Conservation (phyloP, 2,797 vertebrate species). For the Erpetoichthys calabaricus region DNA sequence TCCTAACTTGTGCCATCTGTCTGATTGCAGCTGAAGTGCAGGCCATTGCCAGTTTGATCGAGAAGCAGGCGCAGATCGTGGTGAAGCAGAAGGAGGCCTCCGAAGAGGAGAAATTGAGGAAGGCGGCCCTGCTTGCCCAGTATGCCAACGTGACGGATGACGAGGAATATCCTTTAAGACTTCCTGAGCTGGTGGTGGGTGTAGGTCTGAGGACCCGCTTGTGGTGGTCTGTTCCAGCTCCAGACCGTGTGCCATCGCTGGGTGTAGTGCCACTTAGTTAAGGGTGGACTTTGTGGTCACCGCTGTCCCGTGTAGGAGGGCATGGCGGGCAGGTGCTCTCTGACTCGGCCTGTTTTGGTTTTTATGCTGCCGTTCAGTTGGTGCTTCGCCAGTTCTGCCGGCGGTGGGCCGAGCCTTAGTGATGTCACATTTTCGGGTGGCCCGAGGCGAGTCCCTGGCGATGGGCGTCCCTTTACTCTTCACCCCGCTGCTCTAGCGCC, state of each 20-base stretch:
- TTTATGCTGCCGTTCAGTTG: too few species aligned
- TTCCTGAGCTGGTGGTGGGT: neutral
- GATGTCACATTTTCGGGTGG: too few species aligned
- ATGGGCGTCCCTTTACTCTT: too few species aligned
- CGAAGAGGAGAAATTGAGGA: slow-evolving; percentile 65
- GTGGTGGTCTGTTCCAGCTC: neutral
- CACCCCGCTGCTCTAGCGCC: too few species aligned
- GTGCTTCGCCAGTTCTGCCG: too few species aligned
- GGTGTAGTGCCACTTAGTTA: neutral
- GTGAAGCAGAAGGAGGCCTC: slow-evolving; percentile 79
- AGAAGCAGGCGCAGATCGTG: slow-evolving; percentile 92
- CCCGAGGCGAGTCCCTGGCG: too few species aligned
- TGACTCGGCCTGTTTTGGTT: too few species aligned
- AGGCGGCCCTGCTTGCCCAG: slow-evolving; percentile 83
- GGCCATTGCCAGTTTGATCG: slow-evolving; percentile 83
- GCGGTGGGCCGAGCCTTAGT: too few species aligned
- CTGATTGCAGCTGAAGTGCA: slow-evolving; percentile 64
- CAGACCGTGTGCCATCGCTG: neutral
- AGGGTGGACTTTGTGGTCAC: too few species aligned
- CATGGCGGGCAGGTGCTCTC: too few species aligned
- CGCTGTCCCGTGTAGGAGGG: too few species aligned
- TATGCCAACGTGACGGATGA: slow-evolving; percentile 86
- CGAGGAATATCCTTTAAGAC: slow-evolving; percentile 87
- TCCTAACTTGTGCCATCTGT: neutral
- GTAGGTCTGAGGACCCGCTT: neutral